Conservation (phyloP, 2,888 invertebrate genomes). For the Cheilosia vulpina region DNA sequence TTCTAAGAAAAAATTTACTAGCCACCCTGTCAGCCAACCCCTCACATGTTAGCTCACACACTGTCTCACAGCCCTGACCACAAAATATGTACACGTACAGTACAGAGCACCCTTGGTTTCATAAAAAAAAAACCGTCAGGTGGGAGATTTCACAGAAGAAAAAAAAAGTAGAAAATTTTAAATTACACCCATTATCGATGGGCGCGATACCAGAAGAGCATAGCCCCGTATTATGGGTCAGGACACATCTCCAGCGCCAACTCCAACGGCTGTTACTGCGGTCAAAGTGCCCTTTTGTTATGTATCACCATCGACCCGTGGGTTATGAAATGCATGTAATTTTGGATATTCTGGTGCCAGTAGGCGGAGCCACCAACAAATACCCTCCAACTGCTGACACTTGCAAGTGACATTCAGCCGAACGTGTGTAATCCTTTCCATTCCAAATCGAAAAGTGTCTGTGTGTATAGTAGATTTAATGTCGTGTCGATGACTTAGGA, state of each 20-base stretch:
- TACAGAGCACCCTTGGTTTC: conserved; percentile 13
- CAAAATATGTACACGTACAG: background rate
- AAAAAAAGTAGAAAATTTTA: conserved; percentile 17
- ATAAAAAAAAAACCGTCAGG: conserved; percentile 46
- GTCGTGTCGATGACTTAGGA: conserved; percentile 9
- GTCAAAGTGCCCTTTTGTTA: conserved; percentile 62
- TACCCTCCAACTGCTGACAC: conserved; percentile 50
- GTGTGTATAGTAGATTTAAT: background rate
- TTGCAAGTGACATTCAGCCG: conserved; percentile 50
- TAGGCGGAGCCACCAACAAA: conserved; percentile 65
- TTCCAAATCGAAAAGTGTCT: background rate
- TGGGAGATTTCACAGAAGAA: conserved; percentile 60
- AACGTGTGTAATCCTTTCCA: background rate
- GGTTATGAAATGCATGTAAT: conserved; percentile 61
- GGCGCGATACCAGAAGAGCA: conserved; percentile 45
- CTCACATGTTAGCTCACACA: conserved; percentile 15
- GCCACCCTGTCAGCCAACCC: conserved; percentile 37
- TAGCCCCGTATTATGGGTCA: conserved; percentile 50
- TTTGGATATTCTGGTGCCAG: conserved; percentile 46
- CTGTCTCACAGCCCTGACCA: conserved; percentile 15
- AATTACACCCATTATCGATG: conserved; percentile 72
- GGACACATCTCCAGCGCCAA: conserved; percentile 27
- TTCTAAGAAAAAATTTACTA: background rate
- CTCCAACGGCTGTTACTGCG: conserved; percentile 10
- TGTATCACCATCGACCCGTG: conserved; percentile 2